Base-by-base conservation (phyloP, 2,888 invertebrate genomes). In the Parnassius orleans region DNA sequence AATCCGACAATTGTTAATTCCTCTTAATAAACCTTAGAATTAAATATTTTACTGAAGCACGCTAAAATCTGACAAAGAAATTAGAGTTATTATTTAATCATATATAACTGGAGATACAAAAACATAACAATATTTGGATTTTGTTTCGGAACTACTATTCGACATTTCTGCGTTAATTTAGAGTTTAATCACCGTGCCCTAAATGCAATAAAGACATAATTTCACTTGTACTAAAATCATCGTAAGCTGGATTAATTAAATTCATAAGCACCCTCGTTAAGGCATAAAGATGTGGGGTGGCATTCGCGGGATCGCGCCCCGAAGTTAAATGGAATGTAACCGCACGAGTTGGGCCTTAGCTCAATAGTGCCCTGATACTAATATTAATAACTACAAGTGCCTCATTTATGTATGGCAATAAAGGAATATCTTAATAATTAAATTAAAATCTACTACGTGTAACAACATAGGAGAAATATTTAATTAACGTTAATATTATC, bases 261-360 rank as follows among this genome's bases (percentile, higher is more conserved):
- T 81, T 82, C 76, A 83, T 79, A 81, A 80, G 74, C 77, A 79
- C 79, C 78, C 77, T 76, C 74, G 77, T 78, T 79, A 77, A 68
- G 68, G 67, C 67, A 69, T 75, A 76, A 76, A 76, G 76, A 78
- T 75, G 75, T 72, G 72, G 73, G 74, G 72, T 73, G 75, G 74
- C 68, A 69, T 68, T 66, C 71, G 69, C 67, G 70, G 68, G 72
- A 72, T 72, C 68, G 66, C 67, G 69, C 72, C 74, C 76, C 70
- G 73, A 80, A 80, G 77, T 83, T 80, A 80, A 81, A 81, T 82
- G 80, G 78, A 80, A 80, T 80, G 74, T 77, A 70, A 81, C 81
- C 80, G 74, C 81, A 78, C 57, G 53, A 53, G 55, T 57, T 62
- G 48, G 61, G 59, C 64, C 66, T 50, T 61, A 57, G 53, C 63